Conservation (phyloP, 2,797 vertebrate genomes). For the Zonotrichia albicollis region DNA sequence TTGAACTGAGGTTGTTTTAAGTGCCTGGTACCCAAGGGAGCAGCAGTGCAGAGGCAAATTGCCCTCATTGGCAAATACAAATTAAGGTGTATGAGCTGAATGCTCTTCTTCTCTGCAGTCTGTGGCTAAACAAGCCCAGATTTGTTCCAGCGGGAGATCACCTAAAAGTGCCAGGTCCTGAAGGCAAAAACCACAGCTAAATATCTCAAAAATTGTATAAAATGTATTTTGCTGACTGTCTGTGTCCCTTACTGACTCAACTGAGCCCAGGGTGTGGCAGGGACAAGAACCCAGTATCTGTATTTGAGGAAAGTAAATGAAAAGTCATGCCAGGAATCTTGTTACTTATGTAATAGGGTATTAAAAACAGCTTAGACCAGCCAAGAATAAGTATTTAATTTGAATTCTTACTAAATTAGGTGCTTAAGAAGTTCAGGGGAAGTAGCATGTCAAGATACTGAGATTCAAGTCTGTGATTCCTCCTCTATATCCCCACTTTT, state of each 20-base stretch:
- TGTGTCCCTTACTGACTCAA: not conserved
- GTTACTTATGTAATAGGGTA: not conserved
- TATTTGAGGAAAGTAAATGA: not conserved
- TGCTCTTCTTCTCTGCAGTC: not conserved
- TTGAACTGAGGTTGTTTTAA: not conserved
- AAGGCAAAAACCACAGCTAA: not conserved
- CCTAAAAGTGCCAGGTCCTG: not conserved
- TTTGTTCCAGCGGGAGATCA: not conserved
- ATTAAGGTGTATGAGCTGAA: not conserved
- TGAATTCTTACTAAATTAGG: slow-evolving; percentile 29
- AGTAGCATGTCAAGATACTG: not conserved
- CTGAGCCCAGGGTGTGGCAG: accelerated
- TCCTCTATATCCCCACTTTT: not conserved
- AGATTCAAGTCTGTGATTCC: not conserved
- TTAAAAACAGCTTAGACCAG: not conserved
- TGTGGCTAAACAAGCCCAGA: not conserved
- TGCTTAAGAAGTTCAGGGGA: slow-evolving; percentile 14
- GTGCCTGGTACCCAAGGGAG: not conserved
- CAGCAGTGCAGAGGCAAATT: not conserved
- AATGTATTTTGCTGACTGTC: not conserved
- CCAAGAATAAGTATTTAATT: slow-evolving; percentile 28
- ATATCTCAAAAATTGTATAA: not conserved
- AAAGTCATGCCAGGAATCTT: not conserved
- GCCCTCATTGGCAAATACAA: not conserved
- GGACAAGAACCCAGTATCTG: not conserved